Base-by-base conservation (phyloP, 2,113 vertebrate genomes). In the Ptilorrhoa leucosticta region DNA sequence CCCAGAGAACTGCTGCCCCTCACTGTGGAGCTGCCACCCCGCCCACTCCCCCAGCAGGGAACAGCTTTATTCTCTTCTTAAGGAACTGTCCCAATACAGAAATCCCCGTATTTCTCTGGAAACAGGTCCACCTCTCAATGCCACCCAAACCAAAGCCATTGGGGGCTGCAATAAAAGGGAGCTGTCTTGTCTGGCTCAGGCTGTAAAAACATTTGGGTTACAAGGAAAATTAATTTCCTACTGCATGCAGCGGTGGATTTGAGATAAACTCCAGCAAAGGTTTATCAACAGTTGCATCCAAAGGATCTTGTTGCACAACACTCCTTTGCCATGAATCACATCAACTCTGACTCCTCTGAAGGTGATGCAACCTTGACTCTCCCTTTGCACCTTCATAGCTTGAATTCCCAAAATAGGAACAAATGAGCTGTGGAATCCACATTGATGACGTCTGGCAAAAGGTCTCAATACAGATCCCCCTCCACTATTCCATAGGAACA, bases 401-500 rank as follows among this genome's bases (percentile, higher is more conserved):
- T 39, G 5, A 86, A 64, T 33, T 68, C 68, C 61, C 65, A 33
- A 45, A 79, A 35, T 0, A 58, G 53, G 39, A 35, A 26, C 7
- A 33, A 39, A 63, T 0, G 15, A 83, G 15, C 45, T 40, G 6
- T 9, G 39, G 30, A 48, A 80, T 50, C 63, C 63, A 50, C 1
- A 12, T 0, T 56, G 42, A 18, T 26, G 7, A 57, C 17, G 28
- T 14, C 47, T 53, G 37, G 39, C 11, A 57, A 39, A 39, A 71
- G 8, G 35, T 27, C 26, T 51, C 44, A 18, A 6, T 3, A 15
- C 0, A 53, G 68, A 50, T 11, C 33, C 40, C 22, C 24, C 30
- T 50, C 20, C 28, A 2, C 35, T 17, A 3, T 4, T 24, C 22
- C 68, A 4, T 1, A 19, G 14, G 44, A 71, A 31, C 0, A 11